Evolutionary conservation across 1,140 invertebrate genomes (phyloP).

Genomic region (Elymnias hypermnestra): DNA sequence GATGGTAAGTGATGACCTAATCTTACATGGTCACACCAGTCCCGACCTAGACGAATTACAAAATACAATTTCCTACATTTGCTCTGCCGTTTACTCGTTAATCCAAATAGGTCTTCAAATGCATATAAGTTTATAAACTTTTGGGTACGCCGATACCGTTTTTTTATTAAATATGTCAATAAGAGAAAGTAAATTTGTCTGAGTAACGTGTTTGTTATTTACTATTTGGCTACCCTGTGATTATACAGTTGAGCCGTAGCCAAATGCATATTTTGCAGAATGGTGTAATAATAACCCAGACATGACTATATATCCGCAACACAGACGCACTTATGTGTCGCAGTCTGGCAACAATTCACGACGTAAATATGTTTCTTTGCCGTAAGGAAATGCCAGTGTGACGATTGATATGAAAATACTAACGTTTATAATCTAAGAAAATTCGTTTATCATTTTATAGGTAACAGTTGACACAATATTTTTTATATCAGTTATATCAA

Average conservation of each 20-base stretch:
- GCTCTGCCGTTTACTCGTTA: too few species aligned
- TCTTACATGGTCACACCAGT: too few species aligned
- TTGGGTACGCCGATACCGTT: too few species aligned
- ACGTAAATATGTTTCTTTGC: slow-evolving; percentile 8
- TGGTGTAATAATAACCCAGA: slow-evolving; percentile 56
- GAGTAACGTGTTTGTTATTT: slow-evolving; percentile 21
- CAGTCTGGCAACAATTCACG: slow-evolving; percentile 18
- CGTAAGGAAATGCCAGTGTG: slow-evolving; percentile 15
- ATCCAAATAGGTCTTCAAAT: too few species aligned
- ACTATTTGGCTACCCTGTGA: slow-evolving; percentile 35
- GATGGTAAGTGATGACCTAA: too few species aligned
- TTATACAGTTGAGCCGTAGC: slow-evolving; percentile 51
- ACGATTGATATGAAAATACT: background rate
- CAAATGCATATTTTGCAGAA: slow-evolving; percentile 67
- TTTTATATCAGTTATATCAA: too few species aligned
- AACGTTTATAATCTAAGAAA: too few species aligned
- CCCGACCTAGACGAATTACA: too few species aligned
- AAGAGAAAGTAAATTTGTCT: slow-evolving; percentile 9
- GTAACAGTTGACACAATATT: too few species aligned
- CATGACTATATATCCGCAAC: slow-evolving; percentile 32
- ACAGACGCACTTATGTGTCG: slow-evolving; percentile 20
- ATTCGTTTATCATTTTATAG: too few species aligned
- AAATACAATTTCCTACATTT: too few species aligned
- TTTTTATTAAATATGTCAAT: background rate
- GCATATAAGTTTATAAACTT: too few species aligned